A percentile compares a stretch with the other conserved stretches of the same genome.
Evolutionary conservation across 2,888 invertebrate species (phyloP).

Genomic region (Calliphora vomitoria): DNA sequence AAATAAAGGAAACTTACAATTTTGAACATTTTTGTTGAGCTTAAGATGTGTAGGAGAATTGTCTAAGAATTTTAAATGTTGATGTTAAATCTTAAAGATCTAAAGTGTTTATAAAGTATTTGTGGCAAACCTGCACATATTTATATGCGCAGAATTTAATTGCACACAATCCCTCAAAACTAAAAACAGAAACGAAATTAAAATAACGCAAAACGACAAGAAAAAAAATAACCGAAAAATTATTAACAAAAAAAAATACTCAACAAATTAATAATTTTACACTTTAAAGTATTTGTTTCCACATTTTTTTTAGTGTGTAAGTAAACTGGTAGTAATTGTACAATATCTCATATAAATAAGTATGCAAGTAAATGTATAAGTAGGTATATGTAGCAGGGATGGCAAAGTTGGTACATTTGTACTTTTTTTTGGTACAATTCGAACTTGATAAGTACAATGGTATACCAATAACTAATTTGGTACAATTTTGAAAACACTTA

Average conservation of each 20-base stretch:
- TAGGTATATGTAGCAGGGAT: no score
- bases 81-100: constrained; percentile 73
- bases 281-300: constrained; percentile 35
- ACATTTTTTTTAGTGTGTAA: not conserved
- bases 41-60: constrained; percentile 9
- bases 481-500: no score
- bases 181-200: constrained; percentile 20
- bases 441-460: no score
- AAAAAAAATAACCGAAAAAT: constrained; percentile 33
- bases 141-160: constrained; percentile 76
- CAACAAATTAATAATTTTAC: constrained; percentile 62
- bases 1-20: constrained; percentile 70
- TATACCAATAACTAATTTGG: no score
- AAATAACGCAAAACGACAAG: constrained; percentile 42
- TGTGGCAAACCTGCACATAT: constrained; percentile 72
- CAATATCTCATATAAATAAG: constrained; percentile 2
- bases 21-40: constrained; percentile 72
- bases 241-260: constrained; percentile 17
- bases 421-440: no score
- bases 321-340: constrained; percentile 61
- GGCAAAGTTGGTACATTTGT: no score
- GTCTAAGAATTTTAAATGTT: constrained; percentile 52
- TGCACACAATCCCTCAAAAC: constrained; percentile 69
- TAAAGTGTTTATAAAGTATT: constrained; percentile 72
- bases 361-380: not conserved